Evolutionary conservation across 2,797 vertebrate species (phyloP).

Genomic region (Oryzias sinensis): DNA sequence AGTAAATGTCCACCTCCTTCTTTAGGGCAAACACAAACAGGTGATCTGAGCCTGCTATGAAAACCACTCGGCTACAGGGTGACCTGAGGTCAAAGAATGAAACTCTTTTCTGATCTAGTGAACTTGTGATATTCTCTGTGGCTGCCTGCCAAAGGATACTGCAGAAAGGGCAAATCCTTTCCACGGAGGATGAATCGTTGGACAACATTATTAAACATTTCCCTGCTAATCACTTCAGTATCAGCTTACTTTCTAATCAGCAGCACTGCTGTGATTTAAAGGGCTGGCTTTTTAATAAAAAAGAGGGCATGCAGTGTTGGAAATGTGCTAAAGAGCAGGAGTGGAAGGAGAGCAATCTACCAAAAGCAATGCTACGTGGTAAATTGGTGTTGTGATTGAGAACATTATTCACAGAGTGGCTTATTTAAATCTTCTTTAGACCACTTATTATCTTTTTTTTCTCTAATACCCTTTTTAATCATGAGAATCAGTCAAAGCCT

Average conservation of each 20-base stretch:
- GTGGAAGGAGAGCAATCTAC: not conserved
- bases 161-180: not conserved
- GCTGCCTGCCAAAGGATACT: constrained; percentile 12
- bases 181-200: not conserved
- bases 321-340: not conserved
- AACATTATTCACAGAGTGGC: not conserved
- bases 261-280: constrained; percentile 2
- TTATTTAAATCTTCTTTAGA: constrained; percentile 3
- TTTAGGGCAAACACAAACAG: constrained; percentile 11
- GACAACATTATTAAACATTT: constrained; percentile 8
- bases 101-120: constrained; percentile 17
- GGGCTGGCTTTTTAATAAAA: constrained; percentile 9
- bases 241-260: constrained; percentile 21
- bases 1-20: constrained; percentile 25
- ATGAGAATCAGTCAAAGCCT: constrained; percentile 26
- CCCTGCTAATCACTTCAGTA: constrained; percentile 27
- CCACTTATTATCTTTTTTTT: constrained; percentile 2
- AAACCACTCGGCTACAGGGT: not conserved
- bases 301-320: not conserved
- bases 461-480: constrained; percentile 26
- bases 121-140: constrained; percentile 26
- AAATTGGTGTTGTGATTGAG: not conserved
- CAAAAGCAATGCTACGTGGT: constrained; percentile 1
- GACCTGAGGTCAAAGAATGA: constrained; percentile 11
- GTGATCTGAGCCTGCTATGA: constrained; percentile 9